These are phyloP conservation scores for Cyclina sinensis DNA, from an alignment of 1,140 invertebrate species.

Conservation along the genomic window DNA sequence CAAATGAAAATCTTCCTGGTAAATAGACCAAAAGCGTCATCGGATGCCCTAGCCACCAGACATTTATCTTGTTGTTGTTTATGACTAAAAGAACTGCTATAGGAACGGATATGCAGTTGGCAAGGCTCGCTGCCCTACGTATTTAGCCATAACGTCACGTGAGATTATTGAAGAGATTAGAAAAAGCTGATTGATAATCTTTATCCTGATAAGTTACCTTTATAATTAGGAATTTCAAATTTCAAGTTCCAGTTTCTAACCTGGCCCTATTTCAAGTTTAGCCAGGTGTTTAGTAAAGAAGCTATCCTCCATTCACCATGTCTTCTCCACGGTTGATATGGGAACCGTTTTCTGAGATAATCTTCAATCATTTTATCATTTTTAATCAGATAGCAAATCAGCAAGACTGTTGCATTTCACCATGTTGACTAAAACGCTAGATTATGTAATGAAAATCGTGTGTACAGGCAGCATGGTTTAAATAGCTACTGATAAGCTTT, in stretches of 20 bases:
- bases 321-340: constrained; percentile 12
- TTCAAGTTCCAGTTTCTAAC: neutral
- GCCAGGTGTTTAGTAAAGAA: constrained; percentile 44
- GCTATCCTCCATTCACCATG: constrained; percentile 27
- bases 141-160: too few relatives aligned
- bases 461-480: constrained; percentile 39
- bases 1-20: too few relatives aligned
- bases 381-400: constrained; percentile 39
- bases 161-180: too few relatives aligned
- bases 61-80: too few relatives aligned
- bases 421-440: constrained; percentile 47
- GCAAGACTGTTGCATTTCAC: constrained; percentile 54
- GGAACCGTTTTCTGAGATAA: constrained; percentile 50
- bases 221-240: neutral
- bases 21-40: too few relatives aligned
- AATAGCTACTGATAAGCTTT: constrained; percentile 34
- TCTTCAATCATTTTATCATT: constrained; percentile 61
- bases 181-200: too few relatives aligned
- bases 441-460: constrained; percentile 66
- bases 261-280: neutral
- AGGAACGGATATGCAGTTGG: too few relatives aligned
- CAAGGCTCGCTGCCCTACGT: too few relatives aligned
- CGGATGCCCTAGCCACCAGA: too few relatives aligned
- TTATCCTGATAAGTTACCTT: too few relatives aligned
- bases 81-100: too few relatives aligned